These are phyloP conservation scores for Gastracanthus pulcherrimus DNA, from an alignment of 2,888 invertebrate species.

Conservation along the genomic window DNA sequence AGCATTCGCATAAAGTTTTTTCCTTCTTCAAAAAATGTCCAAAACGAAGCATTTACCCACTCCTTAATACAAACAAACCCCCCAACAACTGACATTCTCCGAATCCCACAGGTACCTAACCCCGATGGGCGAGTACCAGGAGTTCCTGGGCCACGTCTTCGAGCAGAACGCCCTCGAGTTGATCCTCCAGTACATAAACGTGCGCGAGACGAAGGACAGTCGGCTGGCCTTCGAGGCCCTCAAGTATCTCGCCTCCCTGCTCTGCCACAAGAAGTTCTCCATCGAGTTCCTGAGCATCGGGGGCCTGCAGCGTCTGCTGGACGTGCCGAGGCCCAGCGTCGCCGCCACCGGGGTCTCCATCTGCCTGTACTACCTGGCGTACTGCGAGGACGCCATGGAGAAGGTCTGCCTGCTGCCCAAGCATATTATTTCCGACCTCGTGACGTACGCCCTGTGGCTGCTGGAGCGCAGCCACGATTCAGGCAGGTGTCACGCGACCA, in stretches of 20 bases:
- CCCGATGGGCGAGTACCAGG: conserved; percentile 98
- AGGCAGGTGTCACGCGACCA: conserved; percentile 97
- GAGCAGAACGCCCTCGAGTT: conserved; percentile 94
- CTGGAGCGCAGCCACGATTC: conserved; percentile 98
- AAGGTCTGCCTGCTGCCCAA: conserved; percentile 92
- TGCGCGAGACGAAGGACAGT: conserved; percentile 92
- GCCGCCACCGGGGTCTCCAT: conserved; percentile 98
- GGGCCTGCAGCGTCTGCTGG: conserved; percentile 91
- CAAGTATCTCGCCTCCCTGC: conserved; percentile 94
- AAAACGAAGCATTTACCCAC: no score
- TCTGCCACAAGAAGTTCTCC: conserved; percentile 99
- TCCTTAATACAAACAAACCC: no score
- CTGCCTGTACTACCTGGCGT: conserved; percentile 96
- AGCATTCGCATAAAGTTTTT: no score
- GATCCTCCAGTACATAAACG: conserved; percentile 93
- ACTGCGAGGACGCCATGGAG: conserved; percentile 99
- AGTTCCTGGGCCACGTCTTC: conserved; percentile 95
- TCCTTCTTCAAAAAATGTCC: no score
- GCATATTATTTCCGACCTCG: conserved; percentile 86
- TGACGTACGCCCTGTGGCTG: conserved; percentile 95
- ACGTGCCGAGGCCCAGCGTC: conserved; percentile 95
- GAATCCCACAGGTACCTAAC: no score
- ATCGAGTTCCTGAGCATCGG: conserved; percentile 95
- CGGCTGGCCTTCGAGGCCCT: conserved; percentile 97
- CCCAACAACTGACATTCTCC: no score